A percentile compares a stretch with the other conserved stretches of the same genome.
phyloP scores from a whole-genome alignment of 1,140 invertebrate genomes.

The Drosophila bifasciata region DNA sequence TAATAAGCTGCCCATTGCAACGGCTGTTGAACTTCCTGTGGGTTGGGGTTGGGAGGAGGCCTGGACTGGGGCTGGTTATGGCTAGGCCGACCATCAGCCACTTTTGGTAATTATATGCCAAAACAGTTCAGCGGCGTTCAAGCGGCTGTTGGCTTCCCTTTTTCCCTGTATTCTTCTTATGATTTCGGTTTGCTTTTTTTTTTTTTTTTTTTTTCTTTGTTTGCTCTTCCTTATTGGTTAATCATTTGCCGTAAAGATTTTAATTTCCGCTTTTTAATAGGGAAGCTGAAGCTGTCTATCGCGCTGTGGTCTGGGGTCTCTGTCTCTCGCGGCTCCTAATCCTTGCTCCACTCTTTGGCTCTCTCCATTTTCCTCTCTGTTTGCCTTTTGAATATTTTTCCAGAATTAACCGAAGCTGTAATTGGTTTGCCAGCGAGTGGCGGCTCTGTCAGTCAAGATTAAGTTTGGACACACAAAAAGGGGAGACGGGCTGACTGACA shows the following conservation, averaged over 20 bases:
- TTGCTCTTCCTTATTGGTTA: constrained; percentile 71
- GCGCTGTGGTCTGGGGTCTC: constrained; percentile 29
- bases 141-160: constrained; percentile 38
- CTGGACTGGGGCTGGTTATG: too few species aligned
- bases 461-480: neutral
- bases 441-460: constrained; percentile 48
- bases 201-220: constrained; percentile 19
- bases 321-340: neutral
- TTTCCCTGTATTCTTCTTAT: neutral
- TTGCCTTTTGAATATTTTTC: constrained; percentile 62
- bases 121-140: constrained; percentile 62
- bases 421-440: constrained; percentile 39
- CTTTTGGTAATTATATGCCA: constrained; percentile 79
- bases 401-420: constrained; percentile 34
- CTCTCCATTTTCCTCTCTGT: constrained; percentile 39
- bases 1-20: constrained; percentile 80
- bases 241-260: constrained; percentile 82
- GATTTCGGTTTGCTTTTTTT: constrained; percentile 29
- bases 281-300: constrained; percentile 20
- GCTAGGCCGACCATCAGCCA: constrained; percentile 52
- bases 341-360: constrained; percentile 22
- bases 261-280: constrained; percentile 80
- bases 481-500: neutral
- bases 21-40: constrained; percentile 76
- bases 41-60: too few species aligned